Conservation (phyloP, 2,113 vertebrate genomes). For the Burhinus oedicnemus region DNA sequence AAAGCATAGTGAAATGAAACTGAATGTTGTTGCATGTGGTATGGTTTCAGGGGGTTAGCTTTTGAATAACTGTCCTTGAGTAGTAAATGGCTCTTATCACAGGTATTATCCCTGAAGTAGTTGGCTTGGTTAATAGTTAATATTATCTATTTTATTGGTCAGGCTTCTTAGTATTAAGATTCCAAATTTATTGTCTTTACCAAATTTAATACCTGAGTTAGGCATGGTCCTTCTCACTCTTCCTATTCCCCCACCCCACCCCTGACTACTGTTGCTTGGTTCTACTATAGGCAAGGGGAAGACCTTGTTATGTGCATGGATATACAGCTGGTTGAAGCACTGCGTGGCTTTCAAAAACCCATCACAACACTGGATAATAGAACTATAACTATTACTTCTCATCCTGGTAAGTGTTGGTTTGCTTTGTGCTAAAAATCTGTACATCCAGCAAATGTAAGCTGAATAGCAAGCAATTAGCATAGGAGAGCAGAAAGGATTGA, state of each 20-base stretch:
- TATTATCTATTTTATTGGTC: not conserved
- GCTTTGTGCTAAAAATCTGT: not conserved
- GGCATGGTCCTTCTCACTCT: not conserved
- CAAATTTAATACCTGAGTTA: not conserved
- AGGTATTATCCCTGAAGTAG: not conserved
- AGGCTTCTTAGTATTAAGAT: not conserved
- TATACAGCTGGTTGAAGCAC: slow-evolving; percentile 87
- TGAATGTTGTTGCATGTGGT: not conserved
- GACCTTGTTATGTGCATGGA: slow-evolving; percentile 89
- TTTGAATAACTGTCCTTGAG: not conserved
- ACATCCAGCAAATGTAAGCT: not conserved
- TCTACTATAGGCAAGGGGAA: slow-evolving; percentile 76
- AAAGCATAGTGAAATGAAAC: not conserved
- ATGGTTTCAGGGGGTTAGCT: not conserved
- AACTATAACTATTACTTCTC: slow-evolving; percentile 88
- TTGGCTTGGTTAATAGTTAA: not conserved
- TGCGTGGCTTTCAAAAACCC: slow-evolving; percentile 91
- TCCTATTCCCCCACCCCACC: not conserved
- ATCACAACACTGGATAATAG: slow-evolving; percentile 87
- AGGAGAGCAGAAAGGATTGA: not conserved
- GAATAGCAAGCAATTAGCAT: not conserved
- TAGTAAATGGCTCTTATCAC: not conserved
- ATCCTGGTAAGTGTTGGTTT: slow-evolving; percentile 78
- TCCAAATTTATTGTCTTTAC: not conserved
- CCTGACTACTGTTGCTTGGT: not conserved